These are phyloP conservation scores for Lochmaea crataegi DNA, from an alignment of 2,888 invertebrate species.

Conservation along the genomic window DNA sequence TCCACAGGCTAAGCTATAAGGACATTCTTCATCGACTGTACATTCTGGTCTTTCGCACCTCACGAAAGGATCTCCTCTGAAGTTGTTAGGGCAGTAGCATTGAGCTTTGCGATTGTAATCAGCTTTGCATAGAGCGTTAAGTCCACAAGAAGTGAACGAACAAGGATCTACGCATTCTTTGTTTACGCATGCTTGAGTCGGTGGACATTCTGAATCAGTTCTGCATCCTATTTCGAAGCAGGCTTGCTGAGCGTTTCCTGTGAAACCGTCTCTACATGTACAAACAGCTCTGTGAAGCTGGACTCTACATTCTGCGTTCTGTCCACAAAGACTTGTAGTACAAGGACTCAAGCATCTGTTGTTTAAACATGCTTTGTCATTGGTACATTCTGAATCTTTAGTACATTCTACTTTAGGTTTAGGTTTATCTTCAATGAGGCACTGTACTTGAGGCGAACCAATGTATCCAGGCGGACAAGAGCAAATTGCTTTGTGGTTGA, in stretches of 20 bases:
- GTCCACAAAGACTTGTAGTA: slow-evolving; percentile 75
- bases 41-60: slow-evolving; percentile 84
- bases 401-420: slow-evolving; percentile 80
- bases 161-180: slow-evolving; percentile 86
- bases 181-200: slow-evolving; percentile 84
- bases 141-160: slow-evolving; percentile 81
- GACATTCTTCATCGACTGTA: slow-evolving; percentile 79
- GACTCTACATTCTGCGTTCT: slow-evolving; percentile 82
- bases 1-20: slow-evolving; percentile 81
- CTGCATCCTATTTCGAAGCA: slow-evolving; percentile 88
- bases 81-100: slow-evolving; percentile 86
- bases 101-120: slow-evolving; percentile 83
- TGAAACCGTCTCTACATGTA: slow-evolving; percentile 83
- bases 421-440: slow-evolving; percentile 67
- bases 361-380: slow-evolving; percentile 85
- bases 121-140: slow-evolving; percentile 80
- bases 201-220: slow-evolving; percentile 85
- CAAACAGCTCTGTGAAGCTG: slow-evolving; percentile 85
- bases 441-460: slow-evolving; percentile 83
- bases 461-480: slow-evolving; percentile 83
- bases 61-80: slow-evolving; percentile 83
- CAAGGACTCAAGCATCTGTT: slow-evolving; percentile 82
- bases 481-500: slow-evolving; percentile 86
- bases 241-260: slow-evolving; percentile 83
- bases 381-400: slow-evolving; percentile 82